phyloP scores from a whole-genome alignment of 1,140 invertebrate genomes.

The Drosophila equinoxialis region DNA sequence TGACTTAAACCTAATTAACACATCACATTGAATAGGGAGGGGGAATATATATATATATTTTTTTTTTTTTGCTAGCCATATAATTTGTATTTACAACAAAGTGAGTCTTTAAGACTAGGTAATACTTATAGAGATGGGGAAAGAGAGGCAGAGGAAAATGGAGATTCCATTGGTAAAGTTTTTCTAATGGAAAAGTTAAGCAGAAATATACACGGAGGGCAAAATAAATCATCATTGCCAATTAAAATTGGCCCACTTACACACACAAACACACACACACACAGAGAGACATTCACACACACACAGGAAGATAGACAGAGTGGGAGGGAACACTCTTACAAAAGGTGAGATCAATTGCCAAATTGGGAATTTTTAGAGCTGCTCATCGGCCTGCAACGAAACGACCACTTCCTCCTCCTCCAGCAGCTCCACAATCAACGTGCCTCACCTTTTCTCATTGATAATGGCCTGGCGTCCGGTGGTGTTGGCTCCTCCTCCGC shows the following conservation, averaged over 20 bases:
- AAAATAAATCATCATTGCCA: slow-evolving; percentile 22
- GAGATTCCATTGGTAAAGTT: too few species aligned
- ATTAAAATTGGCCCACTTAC: slow-evolving; percentile 34
- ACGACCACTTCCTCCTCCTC: slow-evolving; percentile 56
- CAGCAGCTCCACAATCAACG: slow-evolving; percentile 75
- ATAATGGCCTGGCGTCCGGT: slow-evolving; percentile 38
- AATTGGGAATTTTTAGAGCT: slow-evolving; percentile 63
- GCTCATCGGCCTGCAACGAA: slow-evolving; percentile 66
- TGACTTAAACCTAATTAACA: slow-evolving; percentile 49
- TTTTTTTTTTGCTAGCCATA: slow-evolving; percentile 14
- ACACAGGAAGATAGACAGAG: not conserved
- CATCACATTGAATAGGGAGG: slow-evolving; percentile 29
- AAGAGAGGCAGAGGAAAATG: too few species aligned
- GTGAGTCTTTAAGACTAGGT: slow-evolving; percentile 10
- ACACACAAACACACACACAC: slow-evolving; percentile 13
- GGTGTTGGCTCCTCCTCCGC: slow-evolving; percentile 27
- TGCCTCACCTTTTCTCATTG: slow-evolving; percentile 82
- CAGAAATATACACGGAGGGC: not conserved
- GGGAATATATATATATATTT: slow-evolving; percentile 7
- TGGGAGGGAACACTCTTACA: slow-evolving; percentile 27
- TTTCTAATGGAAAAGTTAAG: slow-evolving; percentile 5
- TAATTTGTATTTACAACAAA: slow-evolving; percentile 17
- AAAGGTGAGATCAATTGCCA: slow-evolving; percentile 53
- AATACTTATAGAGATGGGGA: not conserved
- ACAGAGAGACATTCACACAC: slow-evolving; percentile 1